phyloP scores from a whole-genome alignment of 2,113 vertebrate genomes.

The Hucho hucho region DNA sequence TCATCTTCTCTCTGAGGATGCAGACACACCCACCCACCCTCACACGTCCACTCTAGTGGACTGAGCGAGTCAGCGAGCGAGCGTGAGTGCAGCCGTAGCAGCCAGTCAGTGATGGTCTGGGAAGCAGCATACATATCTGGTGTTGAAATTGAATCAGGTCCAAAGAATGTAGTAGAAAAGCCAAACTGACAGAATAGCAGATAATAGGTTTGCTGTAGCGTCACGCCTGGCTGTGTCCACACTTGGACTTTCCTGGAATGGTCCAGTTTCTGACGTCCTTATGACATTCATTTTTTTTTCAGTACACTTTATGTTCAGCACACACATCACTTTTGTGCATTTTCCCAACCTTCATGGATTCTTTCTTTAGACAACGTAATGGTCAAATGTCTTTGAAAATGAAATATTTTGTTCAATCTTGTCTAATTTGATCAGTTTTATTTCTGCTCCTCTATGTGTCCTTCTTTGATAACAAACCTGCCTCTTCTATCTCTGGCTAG shows the following conservation, averaged over 20 bases:
- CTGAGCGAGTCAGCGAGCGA: constrained; percentile 33
- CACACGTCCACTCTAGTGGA: constrained; percentile 22
- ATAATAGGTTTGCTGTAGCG: constrained; percentile 81
- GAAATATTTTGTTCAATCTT: neutral
- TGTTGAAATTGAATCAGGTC: constrained; percentile 78
- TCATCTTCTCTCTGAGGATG: constrained; percentile 53
- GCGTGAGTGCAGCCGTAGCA: constrained; percentile 44
- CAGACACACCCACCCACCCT: constrained; percentile 36
- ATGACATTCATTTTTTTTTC: constrained; percentile 68
- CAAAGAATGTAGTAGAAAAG: constrained; percentile 73
- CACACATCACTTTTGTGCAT: constrained; percentile 59
- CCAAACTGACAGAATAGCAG: constrained; percentile 78
- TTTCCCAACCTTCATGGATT: constrained; percentile 53
- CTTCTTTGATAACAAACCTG: neutral
- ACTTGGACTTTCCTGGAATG: constrained; percentile 74
- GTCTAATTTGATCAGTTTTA: neutral
- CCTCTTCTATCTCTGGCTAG: constrained; percentile 34
- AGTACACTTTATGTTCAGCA: constrained; percentile 58
- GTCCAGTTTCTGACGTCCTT: constrained; percentile 66
- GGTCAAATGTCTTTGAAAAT: constrained; percentile 47
- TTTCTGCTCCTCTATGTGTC: neutral
- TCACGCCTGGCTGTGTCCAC: constrained; percentile 78
- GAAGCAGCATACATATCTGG: constrained; percentile 58
- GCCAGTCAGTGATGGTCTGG: constrained; percentile 45
- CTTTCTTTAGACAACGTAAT: constrained; percentile 72